Conservation (phyloP, 92 coral and sea anemone genomes). For the Palythoa caribaeorum region DNA sequence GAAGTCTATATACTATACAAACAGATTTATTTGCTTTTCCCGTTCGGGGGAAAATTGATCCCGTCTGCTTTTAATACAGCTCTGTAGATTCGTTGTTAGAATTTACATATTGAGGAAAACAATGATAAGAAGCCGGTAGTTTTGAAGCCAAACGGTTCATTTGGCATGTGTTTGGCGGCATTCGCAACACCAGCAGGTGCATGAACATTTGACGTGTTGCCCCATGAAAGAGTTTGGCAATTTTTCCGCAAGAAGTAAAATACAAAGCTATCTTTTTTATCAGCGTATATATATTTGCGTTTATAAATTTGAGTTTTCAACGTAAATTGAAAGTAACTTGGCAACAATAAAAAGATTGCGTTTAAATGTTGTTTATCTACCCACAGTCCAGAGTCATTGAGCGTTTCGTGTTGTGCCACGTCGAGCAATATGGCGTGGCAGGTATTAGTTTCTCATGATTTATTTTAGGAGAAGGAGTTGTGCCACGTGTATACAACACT, state of each 20-base stretch:
- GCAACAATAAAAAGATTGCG: background rate
- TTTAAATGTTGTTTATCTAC: background rate
- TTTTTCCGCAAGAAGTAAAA: background rate
- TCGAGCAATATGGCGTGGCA: slow-evolving; percentile 31
- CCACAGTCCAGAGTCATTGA: background rate
- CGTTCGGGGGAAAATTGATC: background rate
- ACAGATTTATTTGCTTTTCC: background rate
- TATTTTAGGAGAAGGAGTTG: background rate
- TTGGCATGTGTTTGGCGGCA: background rate
- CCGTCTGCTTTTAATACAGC: background rate
- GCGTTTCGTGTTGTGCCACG: slow-evolving; percentile 43
- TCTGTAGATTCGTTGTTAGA: background rate
- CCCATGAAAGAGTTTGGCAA: background rate
- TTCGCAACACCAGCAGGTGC: background rate
- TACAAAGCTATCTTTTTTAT: background rate
- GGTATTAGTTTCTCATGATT: slow-evolving; percentile 1
- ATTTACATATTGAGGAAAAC: background rate
- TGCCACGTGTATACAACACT: slow-evolving; percentile 24
- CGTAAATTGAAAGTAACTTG: background rate
- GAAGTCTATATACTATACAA: background rate
- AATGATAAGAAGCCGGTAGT: background rate
- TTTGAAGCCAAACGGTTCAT: background rate
- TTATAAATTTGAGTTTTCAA: no score
- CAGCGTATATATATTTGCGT: background rate
- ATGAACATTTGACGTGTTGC: background rate